Conservation (phyloP, 2,888 invertebrate genomes). For the Acanthosoma haemorrhoidale region DNA sequence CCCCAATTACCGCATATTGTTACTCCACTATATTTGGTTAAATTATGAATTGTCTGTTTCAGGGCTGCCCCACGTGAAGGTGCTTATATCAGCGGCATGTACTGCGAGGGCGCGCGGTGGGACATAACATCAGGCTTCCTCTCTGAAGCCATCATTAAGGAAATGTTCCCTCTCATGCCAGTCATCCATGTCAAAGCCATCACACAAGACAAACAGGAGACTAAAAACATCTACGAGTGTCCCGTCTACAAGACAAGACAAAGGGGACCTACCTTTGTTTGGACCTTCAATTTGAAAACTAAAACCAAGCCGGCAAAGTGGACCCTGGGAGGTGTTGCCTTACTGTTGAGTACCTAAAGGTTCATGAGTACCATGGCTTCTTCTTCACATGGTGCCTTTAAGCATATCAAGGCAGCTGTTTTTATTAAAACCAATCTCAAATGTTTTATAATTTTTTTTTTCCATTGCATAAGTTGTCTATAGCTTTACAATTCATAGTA, state of each 20-base stretch:
- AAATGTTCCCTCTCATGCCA: slow-evolving; percentile 84
- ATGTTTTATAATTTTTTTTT: too few species aligned
- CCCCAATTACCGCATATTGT: neutral
- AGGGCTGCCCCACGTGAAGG: slow-evolving; percentile 83
- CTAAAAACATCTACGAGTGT: slow-evolving; percentile 82
- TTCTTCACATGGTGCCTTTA: too few species aligned
- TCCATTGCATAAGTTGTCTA: too few species aligned
- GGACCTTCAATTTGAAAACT: slow-evolving; percentile 91
- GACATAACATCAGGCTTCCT: slow-evolving; percentile 72
- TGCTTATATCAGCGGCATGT: slow-evolving; percentile 81
- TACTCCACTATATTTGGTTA: neutral
- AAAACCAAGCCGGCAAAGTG: slow-evolving; percentile 84
- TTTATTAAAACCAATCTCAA: too few species aligned
- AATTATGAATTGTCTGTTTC: slow-evolving; percentile 3
- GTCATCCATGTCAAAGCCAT: slow-evolving; percentile 82
- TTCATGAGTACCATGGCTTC: neutral
- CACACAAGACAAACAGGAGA: slow-evolving; percentile 82
- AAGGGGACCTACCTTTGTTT: slow-evolving; percentile 87
- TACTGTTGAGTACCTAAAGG: slow-evolving; percentile 74
- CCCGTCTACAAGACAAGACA: slow-evolving; percentile 87
- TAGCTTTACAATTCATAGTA: too few species aligned
- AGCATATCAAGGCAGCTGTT: too few species aligned
- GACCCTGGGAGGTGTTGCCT: slow-evolving; percentile 88
- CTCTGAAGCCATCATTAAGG: slow-evolving; percentile 78
- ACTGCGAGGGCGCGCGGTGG: slow-evolving; percentile 94